Evolutionary conservation across 2,797 vertebrate genomes (phyloP), one percentile per base, ranked within the genome.

Genomic region (Bradypodion ventrale): DNA sequence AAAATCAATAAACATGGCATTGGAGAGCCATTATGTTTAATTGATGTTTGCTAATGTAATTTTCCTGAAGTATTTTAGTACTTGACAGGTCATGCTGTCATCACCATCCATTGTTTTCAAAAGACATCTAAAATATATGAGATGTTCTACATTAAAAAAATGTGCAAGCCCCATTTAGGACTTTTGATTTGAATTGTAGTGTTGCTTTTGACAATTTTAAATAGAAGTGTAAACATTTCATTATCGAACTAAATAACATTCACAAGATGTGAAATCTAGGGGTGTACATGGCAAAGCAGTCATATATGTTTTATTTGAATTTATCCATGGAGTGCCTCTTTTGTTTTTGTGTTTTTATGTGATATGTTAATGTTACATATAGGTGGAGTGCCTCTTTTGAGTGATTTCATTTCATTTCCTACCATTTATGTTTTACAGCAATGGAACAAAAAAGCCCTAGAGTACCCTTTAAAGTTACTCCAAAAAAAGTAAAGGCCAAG

Each of bases 11-110:
- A 63, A 78, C 37, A 62, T 10, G 32, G 37, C 63, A 37, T 32
- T 63, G 40, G 60, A 62, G 37, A 44, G 32, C 40, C 16, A 63
- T 78, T 78, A 44, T 63, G 60, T 44, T 78, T 78, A 78, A 78
- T 44, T 78, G 76, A 60, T 78, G 76, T 59, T n/a, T 63, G 40
- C 27, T 78, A 63, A 78, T 78, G 59, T 78, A 63, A 78, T 78
- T 78, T 78, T 78, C 56, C 59, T 19, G 27, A 77, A 37, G 59
- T 77, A 62, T 40, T 62, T 62, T 77, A 42, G 44, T 44, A 44
- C 27, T 40, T 44, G 13, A 42, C 40, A 78, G 60, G 35, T 63
- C 60, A 78, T 78, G 59, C 40, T 60, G 78, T 63, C 60, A 62
- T 44, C 25, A n/a, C 40, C 60, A 78, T 78, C 44, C 63, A 78